Evolutionary conservation across 2,113 vertebrate species (phyloP).

Genomic region (Montifringilla adamsi): DNA sequence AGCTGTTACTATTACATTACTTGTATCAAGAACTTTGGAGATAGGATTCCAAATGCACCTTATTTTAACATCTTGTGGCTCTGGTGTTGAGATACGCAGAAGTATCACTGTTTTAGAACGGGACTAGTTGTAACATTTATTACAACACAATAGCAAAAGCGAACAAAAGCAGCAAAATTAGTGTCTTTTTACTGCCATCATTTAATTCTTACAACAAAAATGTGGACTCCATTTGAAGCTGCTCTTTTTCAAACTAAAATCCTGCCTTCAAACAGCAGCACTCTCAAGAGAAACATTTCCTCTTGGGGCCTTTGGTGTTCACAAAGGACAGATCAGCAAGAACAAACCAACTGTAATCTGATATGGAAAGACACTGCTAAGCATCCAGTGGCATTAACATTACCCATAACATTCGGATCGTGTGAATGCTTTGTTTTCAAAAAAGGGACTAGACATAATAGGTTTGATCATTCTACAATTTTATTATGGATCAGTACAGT

Average conservation of each 20-base stretch:
- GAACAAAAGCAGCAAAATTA: neutral
- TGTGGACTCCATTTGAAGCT: neutral
- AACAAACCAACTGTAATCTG: neutral
- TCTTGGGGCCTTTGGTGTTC: neutral
- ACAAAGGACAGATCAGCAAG: neutral
- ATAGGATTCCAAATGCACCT: neutral
- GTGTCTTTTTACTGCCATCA: neutral
- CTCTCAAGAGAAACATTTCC: neutral
- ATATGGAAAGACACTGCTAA: neutral
- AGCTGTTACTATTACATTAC: neutral
- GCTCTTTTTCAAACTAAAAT: neutral
- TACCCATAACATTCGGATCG: neutral
- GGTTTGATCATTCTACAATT: conserved; percentile 8
- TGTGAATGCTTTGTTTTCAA: neutral
- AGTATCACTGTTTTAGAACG: neutral
- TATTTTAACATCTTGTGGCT: neutral
- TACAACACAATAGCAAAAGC: neutral
- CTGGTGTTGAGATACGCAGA: neutral
- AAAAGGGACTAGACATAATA: neutral
- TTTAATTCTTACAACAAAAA: neutral
- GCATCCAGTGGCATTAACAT: neutral
- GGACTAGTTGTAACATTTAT: rapidly evolving
- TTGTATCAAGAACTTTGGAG: neutral
- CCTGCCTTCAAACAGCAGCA: neutral
- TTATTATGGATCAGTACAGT: conserved; percentile 50